Evolutionary conservation across 2,113 vertebrate species (phyloP).

Genomic region (Papio anubis): DNA sequence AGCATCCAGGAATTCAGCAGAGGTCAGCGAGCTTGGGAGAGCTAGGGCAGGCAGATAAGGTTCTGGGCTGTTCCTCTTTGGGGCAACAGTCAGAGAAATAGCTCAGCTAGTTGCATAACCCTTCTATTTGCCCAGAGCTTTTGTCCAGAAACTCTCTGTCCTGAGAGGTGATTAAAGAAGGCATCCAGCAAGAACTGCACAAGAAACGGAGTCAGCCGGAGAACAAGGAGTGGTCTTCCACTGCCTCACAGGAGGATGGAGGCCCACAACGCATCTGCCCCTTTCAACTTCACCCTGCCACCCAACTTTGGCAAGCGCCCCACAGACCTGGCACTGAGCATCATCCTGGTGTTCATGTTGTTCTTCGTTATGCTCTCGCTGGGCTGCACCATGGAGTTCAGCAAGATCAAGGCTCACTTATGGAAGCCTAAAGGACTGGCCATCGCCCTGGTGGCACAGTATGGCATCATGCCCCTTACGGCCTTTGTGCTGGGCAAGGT

Average conservation of each 20-base stretch:
- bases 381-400: slow-evolving; percentile 90
- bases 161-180: not conserved
- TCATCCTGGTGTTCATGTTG: slow-evolving; percentile 79
- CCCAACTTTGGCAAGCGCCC: slow-evolving; percentile 63
- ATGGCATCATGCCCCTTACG: slow-evolving; percentile 90
- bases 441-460: slow-evolving; percentile 88
- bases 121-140: slow-evolving; percentile 67
- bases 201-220: not conserved
- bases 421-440: slow-evolving; percentile 86
- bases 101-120: slow-evolving; percentile 51
- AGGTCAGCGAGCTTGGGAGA: not conserved
- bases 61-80: not conserved
- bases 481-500: slow-evolving; percentile 87
- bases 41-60: not conserved
- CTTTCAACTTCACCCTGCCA: slow-evolving; percentile 66
- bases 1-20: not conserved
- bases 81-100: not conserved
- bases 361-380: slow-evolving; percentile 86
- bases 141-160: slow-evolving; percentile 36
- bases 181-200: not conserved
- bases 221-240: not conserved
- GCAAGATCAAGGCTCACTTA: slow-evolving; percentile 88
- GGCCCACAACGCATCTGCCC: slow-evolving; percentile 42
- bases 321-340: slow-evolving; percentile 78
- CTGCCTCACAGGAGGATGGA: not conserved